phyloP scores from a whole-genome alignment of 2,888 invertebrate genomes.

The Cabera pusaria region DNA sequence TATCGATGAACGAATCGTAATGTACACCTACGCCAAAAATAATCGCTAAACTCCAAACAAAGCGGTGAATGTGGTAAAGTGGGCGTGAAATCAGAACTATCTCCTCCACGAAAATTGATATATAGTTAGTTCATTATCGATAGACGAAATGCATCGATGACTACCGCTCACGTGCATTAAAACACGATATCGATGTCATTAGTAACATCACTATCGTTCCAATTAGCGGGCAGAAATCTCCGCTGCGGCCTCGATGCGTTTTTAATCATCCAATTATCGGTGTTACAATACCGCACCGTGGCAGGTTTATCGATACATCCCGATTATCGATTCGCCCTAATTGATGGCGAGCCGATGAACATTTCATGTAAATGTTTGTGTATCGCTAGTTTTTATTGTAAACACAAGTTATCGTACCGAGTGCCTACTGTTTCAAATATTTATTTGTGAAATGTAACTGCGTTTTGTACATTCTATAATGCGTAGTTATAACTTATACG shows the following conservation, averaged over 20 bases:
- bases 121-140: too few relatives aligned
- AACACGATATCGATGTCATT: conserved; percentile 12
- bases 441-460: too few relatives aligned
- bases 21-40: too few relatives aligned
- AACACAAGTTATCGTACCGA: conserved; percentile 12
- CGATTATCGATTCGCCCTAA: conserved; percentile 48
- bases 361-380: conserved; percentile 41
- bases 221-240: conserved; percentile 47
- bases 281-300: conserved; percentile 37
- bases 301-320: conserved; percentile 40
- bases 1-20: too few relatives aligned
- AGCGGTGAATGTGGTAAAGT: too few relatives aligned
- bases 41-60: too few relatives aligned
- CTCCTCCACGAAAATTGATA: too few relatives aligned
- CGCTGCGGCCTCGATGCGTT: conserved; percentile 51
- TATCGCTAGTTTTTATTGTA: conserved; percentile 33
- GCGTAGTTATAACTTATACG: too few relatives aligned
- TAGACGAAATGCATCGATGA: background rate
- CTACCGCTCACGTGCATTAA: conserved; percentile 13
- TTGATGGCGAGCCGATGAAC: conserved; percentile 33
- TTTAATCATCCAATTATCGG: conserved; percentile 61
- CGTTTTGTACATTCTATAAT: too few relatives aligned
- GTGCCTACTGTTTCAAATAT: too few relatives aligned
- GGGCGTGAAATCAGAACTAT: too few relatives aligned
- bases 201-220: conserved; percentile 20